These are phyloP conservation scores for Trypoxylon attenuatum DNA, from an alignment of 2,888 invertebrate species.

Conservation along the genomic window DNA sequence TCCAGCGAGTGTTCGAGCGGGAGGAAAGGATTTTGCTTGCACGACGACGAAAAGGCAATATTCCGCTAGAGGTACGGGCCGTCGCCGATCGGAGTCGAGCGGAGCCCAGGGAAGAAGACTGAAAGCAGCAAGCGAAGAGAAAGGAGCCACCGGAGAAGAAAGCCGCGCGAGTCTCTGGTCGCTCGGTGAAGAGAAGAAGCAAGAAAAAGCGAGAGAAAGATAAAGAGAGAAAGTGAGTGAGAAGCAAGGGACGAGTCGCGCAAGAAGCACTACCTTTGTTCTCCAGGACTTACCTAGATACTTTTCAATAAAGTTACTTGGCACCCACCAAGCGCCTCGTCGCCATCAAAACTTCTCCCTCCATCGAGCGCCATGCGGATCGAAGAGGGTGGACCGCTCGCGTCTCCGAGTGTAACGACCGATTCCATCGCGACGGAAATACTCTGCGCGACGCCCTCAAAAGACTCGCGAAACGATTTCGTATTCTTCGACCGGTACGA, in stretches of 20 bases:
- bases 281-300: constrained; percentile 53
- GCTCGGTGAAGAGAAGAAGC: background rate
- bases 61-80: constrained; percentile 47
- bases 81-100: background rate
- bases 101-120: constrained; percentile 4
- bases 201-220: constrained; percentile 5
- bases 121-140: background rate
- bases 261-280: constrained; percentile 47
- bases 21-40: constrained; percentile 58
- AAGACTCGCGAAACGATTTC: constrained; percentile 10
- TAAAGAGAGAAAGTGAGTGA: constrained; percentile 4
- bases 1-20: constrained; percentile 57
- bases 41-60: constrained; percentile 59
- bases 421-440: constrained; percentile 27
- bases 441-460: constrained; percentile 20
- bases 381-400: constrained; percentile 12
- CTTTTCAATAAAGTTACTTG: constrained; percentile 60
- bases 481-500: too few species aligned
- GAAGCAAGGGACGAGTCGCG: constrained; percentile 9
- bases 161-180: too few species aligned
- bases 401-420: constrained; percentile 40
- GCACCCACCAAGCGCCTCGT: constrained; percentile 34
- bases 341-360: constrained; percentile 44
- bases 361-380: constrained; percentile 7
- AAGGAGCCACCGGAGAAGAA: background rate